A percentile compares a stretch with the other conserved stretches of the same genome.
Conservation (phyloP, 2,797 vertebrate species). For the Stomatorhinus walkeri region DNA sequence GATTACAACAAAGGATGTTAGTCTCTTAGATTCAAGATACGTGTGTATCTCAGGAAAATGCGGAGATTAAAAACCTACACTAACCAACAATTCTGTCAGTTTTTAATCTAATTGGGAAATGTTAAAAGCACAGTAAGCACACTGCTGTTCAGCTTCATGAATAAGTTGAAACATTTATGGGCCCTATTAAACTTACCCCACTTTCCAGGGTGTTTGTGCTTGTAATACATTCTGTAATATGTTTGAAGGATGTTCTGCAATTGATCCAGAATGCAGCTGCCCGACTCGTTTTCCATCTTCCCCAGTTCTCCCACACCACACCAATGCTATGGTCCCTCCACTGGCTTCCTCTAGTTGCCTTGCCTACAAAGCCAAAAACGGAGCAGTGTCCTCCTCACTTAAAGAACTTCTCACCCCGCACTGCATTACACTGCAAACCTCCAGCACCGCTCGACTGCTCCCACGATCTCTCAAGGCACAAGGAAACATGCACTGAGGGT, state of each 20-base stretch:
- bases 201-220: not conserved
- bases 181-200: not conserved
- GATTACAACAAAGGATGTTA: not conserved
- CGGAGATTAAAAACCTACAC: not conserved
- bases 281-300: not conserved
- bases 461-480: no score
- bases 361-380: no score
- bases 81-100: not conserved
- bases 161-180: not conserved
- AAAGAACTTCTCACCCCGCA: not conserved
- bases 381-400: no score
- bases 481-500: not conserved
- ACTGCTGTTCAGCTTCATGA: not conserved
- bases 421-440: not conserved
- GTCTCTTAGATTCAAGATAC: not conserved
- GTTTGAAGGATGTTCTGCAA: not conserved
- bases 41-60: not conserved
- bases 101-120: not conserved
- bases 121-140: not conserved
- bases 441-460: no score
- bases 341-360: not conserved
- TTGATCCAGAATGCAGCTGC: not conserved
- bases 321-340: not conserved
- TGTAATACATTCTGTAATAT: not conserved
- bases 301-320: not conserved